phyloP scores from a whole-genome alignment of 2,888 invertebrate genomes.

The Drosophila nr. perissopoda region DNA sequence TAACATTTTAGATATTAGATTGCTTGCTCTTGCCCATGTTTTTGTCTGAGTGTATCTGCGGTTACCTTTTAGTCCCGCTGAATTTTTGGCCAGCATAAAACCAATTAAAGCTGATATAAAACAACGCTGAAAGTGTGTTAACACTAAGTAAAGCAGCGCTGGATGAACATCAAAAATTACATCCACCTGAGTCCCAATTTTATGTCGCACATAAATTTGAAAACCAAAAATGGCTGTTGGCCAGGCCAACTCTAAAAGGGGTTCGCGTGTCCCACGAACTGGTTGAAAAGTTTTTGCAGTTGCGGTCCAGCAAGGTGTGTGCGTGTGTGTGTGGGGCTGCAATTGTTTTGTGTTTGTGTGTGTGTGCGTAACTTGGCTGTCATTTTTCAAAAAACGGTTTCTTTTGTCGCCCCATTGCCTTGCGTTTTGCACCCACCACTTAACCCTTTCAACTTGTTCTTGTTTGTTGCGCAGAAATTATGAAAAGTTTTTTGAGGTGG shows the following conservation, averaged over 20 bases:
- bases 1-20: background rate
- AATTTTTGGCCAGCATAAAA: slow-evolving; percentile 33
- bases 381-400: slow-evolving; percentile 58
- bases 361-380: slow-evolving; percentile 34
- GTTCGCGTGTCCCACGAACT: slow-evolving; percentile 39
- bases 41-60: background rate
- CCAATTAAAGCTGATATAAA: slow-evolving; percentile 63
- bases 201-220: slow-evolving; percentile 71
- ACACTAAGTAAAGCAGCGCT: slow-evolving; percentile 33
- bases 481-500: slow-evolving; percentile 69
- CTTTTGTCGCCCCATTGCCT: slow-evolving; percentile 36
- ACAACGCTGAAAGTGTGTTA: slow-evolving; percentile 31
- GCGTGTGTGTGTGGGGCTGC: background rate
- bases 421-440: slow-evolving; percentile 30
- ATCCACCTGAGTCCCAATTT: slow-evolving; percentile 74
- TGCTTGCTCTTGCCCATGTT: background rate
- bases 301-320: slow-evolving; percentile 31
- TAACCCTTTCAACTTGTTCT: slow-evolving; percentile 51
- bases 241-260: slow-evolving; percentile 44
- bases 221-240: slow-evolving; percentile 35
- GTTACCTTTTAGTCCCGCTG: background rate
- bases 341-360: slow-evolving; percentile 13
- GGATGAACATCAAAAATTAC: slow-evolving; percentile 58
- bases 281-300: slow-evolving; percentile 61
- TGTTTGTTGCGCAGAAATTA: slow-evolving; percentile 61